Evolutionary conservation across 2,113 vertebrate species (phyloP), one percentile per base, ranked within the genome.

Genomic region (Halcyon malimbica): DNA sequence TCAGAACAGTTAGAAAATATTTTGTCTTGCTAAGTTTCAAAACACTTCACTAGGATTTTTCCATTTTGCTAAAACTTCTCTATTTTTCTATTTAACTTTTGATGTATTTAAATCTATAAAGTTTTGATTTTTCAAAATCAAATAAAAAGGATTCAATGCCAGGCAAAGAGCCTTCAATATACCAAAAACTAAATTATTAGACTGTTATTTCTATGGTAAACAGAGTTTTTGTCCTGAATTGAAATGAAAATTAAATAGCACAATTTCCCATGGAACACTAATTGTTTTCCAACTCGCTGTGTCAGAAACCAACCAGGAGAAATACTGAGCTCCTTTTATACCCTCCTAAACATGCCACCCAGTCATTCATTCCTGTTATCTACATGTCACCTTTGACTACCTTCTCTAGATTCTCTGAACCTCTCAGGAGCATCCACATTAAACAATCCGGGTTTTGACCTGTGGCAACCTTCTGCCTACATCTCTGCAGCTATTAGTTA

Each of bases 71-170:
- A 46, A n/a, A 86, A 57, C 5, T 54, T 50, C 31, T 31, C 12
- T 48, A 5, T 10, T 70, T 76, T 37, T 26, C 24, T 59, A 6
- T 64, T 60, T 44, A 3, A 69, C 9, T 90, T 90, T 8, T 28
- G 1, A 46, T 37, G 3, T 16, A 51, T 51, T 84, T 50, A 8
- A 17, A 17, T 18, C 11, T 26, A 12, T 3, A 56, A 48, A 0
- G 0, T 26, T 48, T 31, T 74, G 6, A 50, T 21, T 60, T 84
- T 69, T 28, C 29, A 69, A 79, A 83, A 42, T 48, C 28, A 70
- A n/a, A 77, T 2, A 4, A 0, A 9, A 92, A 78, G 9, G 2
- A 71, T n/a, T 25, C 18, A 91, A 48, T 6, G 46, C 33, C 7
- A 25, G 4, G 9, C 6, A 64, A 91, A 78, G 78, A 63, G 5